phyloP scores from a whole-genome alignment of 2,888 invertebrate genomes.

The Gerris lacustris region DNA sequence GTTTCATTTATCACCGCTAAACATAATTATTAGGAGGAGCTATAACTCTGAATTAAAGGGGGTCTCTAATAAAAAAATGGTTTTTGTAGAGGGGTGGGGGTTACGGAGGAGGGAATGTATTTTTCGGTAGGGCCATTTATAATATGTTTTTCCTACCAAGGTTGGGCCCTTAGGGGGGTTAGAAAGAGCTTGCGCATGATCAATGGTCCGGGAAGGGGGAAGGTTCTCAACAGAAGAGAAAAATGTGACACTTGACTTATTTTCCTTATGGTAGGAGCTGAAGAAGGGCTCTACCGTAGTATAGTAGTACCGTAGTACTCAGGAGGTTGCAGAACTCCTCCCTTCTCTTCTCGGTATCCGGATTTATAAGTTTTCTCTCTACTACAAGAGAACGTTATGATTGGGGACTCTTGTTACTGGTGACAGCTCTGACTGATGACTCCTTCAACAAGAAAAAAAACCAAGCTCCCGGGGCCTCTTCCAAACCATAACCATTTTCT shows the following conservation, averaged over 20 bases:
- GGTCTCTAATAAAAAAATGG: background rate
- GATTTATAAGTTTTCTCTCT: constrained; percentile 1
- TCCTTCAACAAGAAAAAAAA: background rate
- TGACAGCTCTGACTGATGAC: constrained; percentile 3
- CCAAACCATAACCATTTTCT: too few species aligned
- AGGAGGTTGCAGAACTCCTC: too few species aligned
- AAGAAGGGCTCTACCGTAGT: background rate
- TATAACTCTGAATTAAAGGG: background rate
- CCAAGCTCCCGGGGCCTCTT: too few species aligned
- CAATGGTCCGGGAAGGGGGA: background rate
- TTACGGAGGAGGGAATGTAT: background rate
- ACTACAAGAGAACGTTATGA: background rate
- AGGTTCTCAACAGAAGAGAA: background rate
- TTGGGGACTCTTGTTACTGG: background rate
- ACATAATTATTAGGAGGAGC: background rate
- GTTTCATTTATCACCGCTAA: background rate
- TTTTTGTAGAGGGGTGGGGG: background rate
- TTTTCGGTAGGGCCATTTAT: background rate
- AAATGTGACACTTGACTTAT: constrained; percentile 5
- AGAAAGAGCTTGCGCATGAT: background rate
- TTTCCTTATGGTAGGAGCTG: background rate
- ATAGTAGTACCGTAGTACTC: too few species aligned
- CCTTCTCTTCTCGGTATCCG: background rate
- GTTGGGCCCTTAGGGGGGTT: background rate
- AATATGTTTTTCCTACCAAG: background rate